These are phyloP conservation scores for Magallana ariakensis DNA, from an alignment of 1,140 invertebrate species.

Conservation along the genomic window DNA sequence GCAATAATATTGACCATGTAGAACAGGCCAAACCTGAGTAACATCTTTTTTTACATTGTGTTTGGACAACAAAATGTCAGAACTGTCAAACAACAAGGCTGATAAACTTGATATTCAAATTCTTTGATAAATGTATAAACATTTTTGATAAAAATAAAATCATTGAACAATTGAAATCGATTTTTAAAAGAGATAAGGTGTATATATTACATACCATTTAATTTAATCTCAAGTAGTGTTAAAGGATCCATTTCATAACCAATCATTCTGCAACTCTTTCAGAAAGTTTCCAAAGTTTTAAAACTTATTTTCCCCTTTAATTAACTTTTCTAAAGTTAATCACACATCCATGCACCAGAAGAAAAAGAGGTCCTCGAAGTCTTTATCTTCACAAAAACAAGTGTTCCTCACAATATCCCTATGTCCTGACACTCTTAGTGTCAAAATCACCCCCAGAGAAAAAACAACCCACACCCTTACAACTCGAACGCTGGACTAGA, in stretches of 20 bases:
- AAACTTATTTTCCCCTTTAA: neutral
- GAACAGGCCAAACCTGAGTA: slow-evolving; percentile 13
- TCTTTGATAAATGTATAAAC: too few relatives aligned
- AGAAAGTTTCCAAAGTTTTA: neutral
- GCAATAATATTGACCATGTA: slow-evolving; percentile 25
- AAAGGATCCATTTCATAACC: slow-evolving; percentile 18
- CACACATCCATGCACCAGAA: neutral
- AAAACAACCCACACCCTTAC: slow-evolving; percentile 17
- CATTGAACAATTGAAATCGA: too few relatives aligned
- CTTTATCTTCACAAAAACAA: neutral
- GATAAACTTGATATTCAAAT: too few relatives aligned
- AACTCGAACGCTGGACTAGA: neutral
- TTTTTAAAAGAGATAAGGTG: too few relatives aligned
- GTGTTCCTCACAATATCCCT: neutral
- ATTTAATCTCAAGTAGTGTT: neutral
- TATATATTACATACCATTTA: slow-evolving; percentile 3
- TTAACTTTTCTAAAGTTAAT: neutral
- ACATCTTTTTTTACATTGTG: slow-evolving; percentile 10
- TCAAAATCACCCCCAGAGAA: neutral
- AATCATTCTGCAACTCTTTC: neutral
- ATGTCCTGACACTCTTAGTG: neutral
- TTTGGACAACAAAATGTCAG: slow-evolving; percentile 1
- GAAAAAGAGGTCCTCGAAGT: neutral
- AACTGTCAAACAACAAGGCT: neutral
- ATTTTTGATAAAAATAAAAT: too few relatives aligned